Evolutionary conservation across 2,888 invertebrate species (phyloP), one percentile per base, ranked within the genome.

Genomic region (Eilema sororculum): DNA sequence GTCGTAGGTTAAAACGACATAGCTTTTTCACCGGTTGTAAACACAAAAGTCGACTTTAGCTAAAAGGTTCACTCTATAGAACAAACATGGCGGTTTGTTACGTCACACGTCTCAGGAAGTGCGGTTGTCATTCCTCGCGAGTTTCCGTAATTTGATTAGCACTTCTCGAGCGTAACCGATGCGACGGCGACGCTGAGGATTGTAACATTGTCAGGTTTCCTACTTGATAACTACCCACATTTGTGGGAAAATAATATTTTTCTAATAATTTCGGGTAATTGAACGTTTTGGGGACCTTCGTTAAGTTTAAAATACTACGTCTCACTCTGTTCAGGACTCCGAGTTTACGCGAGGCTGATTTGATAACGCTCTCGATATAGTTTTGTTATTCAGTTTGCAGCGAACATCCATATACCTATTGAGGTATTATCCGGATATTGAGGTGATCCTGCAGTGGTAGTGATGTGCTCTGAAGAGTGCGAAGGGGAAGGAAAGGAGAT

Each of bases 81-180:
- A 20, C 30, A 70, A 70, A 70, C 60, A 67, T 46, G 13, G 22
- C 28, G 37, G 20, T 8, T 30, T 20, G 12, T 72, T 67, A 73
- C 62, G 59, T 67, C 69, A 72, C 25, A 68, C 25, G 37, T 59
- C 25, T 65, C 70, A 76, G 80, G 79, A 78, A 81, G 76, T 78
- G 60, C 65, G 57, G 67, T 62, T 74, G 68, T 71, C 75, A 71
- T 71, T 72, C 41, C 16, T 72, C 73, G 72, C 78, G 72, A 66
- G 76, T 81, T 80, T 80, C 79, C 76, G 82, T 86, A 82, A 87
- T 82, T 78, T 72, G 79, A 85, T 88, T 89, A 89, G 78, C 84
- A 73, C 72, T 70, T 76, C 24, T 65, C 41, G 22, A 74, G 75
- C 78, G 71, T 68, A 65, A 68, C 52, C 68, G 61, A 33, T 8